Evolutionary conservation across 2,888 invertebrate genomes (phyloP), one percentile per base, ranked within the genome.

Genomic region (Stictocephala bisonia): DNA sequence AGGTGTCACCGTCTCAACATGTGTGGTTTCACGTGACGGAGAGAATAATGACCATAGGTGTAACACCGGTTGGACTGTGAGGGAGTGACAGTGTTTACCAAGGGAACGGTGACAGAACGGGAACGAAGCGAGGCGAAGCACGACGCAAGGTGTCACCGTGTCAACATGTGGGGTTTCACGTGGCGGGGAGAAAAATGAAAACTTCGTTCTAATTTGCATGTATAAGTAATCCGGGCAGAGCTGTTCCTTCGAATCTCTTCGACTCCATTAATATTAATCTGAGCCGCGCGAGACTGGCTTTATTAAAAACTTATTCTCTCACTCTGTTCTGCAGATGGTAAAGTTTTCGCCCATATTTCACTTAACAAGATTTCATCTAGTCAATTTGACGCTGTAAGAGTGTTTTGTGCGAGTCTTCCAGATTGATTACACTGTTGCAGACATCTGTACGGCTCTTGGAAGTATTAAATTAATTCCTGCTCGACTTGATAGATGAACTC

Each of bases 271-370:
- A 69, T 69, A 69, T 69, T 69, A 69, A 69, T 69, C 69, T 50
- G 26, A 53, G 69, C 51, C 15, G 40, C 51, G 69, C 53, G 53
- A 53, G 69, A 53, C 51, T 31, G 9, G 53, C 69, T 69, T 69
- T 69, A 69, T 69, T 69, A 69, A 69, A 69, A 69, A 69, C 40
- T 69, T 69, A 69, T 69, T 69, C 69, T 53, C 53, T n/a, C n/a
- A n/a, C n/a, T n/a, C n/a, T n/a, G n/a, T n/a, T 51, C 51, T 69
- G 40, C 51, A 69, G 56, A 69, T 69, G 69, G 51, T 69, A 53
- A 69, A 69, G 69, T 69, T 69, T 69, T 69, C 69, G 40, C 53
- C 69, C 69, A 69, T 69, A 69, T 69, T 69, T 69, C 69, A 69
- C 69, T 53, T 51, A 69, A 69, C 69, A 69, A 69, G 69, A 69